Evolutionary conservation across 2,888 invertebrate species (phyloP), one percentile per base, ranked within the genome.

Genomic region (Sabellastarte sp.): DNA sequence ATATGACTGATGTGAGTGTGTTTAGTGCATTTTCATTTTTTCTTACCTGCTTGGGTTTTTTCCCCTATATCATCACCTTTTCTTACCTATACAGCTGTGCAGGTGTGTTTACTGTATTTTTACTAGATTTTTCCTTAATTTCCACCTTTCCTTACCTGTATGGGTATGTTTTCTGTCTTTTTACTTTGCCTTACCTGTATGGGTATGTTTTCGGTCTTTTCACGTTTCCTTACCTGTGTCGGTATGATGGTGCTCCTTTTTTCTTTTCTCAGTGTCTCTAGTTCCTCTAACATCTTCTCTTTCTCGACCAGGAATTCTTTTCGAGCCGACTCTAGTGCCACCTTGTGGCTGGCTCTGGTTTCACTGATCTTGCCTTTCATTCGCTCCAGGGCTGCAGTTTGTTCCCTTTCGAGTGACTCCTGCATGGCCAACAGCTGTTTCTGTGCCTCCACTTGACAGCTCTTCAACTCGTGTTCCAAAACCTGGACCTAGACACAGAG

Each of bases 361-460:
- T 76, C 74, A 3, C 73, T 69, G 73, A 77, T 74, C 51, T 74
- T 75, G 29, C 66, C 67, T 59, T 72, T 73, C 74, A 79, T 72
- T 5, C 72, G 71, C 15, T 76, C 74, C 71, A 77, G 70, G 32
- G 75, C 74, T 3, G 70, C 69, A 26, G 67, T 66, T 61, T 76
- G 76, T 57, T 77, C 76, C 1, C 71, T 68, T 56, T 75, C 69
- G 56, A 69, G n/a, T 2, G 65, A 63, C 56, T 69, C 64, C 61
- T 66, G 60, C 26, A 60, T 20, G 3, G 30, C 26, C 10, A 31
- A 26, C 32, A 66, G 56, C 31, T 58, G 57, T 41, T 32, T 26
- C 32, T 51, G 53, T 1, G 63, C 51, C 59, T 61, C 41, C 4
- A 53, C 29, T 28, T 63, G 50, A n/a, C 29, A 10, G 5, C 28